Base-by-base conservation (phyloP, 2,113 vertebrate species). In the Melanocharis versteri region DNA sequence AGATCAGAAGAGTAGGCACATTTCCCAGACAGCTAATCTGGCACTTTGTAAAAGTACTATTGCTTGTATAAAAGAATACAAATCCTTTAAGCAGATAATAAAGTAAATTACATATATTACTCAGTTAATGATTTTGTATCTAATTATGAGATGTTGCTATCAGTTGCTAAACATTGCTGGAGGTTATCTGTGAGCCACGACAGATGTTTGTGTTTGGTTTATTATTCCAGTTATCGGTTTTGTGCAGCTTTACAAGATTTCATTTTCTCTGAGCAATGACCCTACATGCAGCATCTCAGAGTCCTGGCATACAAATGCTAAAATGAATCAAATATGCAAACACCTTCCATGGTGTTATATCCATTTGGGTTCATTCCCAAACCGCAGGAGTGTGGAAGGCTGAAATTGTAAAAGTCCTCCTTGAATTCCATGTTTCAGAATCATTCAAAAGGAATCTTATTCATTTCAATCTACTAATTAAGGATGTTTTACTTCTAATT, bases 151-250 rank as follows among this genome's bases (percentile, higher is more conserved):
- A 48, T 61, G 57, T 68, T 91, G 47, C 58, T 83, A 66, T 54
- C 47, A 26, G 44, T 66, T 90, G 48, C 61, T 95, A 47, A 83
- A 76, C 3, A 7, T 35, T 70, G 69, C 87, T 94, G 80, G 77
- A 87, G 84, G 94, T 87, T 94, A 79, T 95, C 61, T 93, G 53
- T 15, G 47, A 84, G 57, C 73, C 39, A 82, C 37, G 5, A 84
- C 91, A 96, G 93, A 94, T 93, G 91, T 57, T 94, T 93, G 91
- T 53, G 45, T 76, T 94, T 92, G 83, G 78, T 84, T 95, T 91
- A 90, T 93, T 93, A 80, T 95, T 94, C 51, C 70, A 91, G 69
- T 65, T 87, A 87, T n/a, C 23, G 3, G 57, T 79, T 94, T 82
- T 87, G 27, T 76, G 54, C 45, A 91, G 87, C 57, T 93, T 61